Evolutionary conservation across 2,888 invertebrate genomes (phyloP), one percentile per base, ranked within the genome.

Genomic region (Agriopis marginaria): DNA sequence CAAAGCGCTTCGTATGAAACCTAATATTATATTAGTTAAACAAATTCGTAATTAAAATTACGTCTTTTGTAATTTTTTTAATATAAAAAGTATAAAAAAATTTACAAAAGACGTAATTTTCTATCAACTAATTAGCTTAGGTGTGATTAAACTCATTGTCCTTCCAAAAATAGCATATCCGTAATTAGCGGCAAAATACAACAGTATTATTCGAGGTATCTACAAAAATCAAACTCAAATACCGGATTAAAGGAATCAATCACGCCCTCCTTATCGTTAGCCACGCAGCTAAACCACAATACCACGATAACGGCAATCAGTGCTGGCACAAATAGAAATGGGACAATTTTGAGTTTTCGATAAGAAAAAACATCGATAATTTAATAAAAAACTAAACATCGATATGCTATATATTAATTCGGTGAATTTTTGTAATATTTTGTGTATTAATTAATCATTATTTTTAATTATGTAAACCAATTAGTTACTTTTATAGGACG

Each of bases 161-260:
- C 56, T 72, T 70, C 66, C 61, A n/a, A 63, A 60, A 55, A 62
- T 61, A 61, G 23, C 45, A 70, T 68, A 68, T 69, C 73, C 67
- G 73, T 77, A 77, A 75, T 76, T 76, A 74, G 75, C 71, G 72
- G 72, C 72, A 63, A 70, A 63, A 49, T 23, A 59, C 66, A 70
- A 70, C 17, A 63, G 70, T 70, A 70, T 70, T 70, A 66, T 44
- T 58, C 6, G 32, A 40, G 9, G 11, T 70, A 66, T 70, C 60
- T 44, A 12, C 47, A 62, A 70, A 71, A 75, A 64, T 66, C 63
- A 42, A 67, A 70, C 64, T 63, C 47, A 54, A 70, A 70, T 59
- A 70, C 60, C 61, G 75, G 79, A 82, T 83, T 74, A 68, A 72
- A 74, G 76, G 81, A 82, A 84, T 85, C 84, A 85, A 85, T 85